Base-by-base conservation (phyloP, 64 coral and sea anemone genomes). In the Porites lutea region DNA sequence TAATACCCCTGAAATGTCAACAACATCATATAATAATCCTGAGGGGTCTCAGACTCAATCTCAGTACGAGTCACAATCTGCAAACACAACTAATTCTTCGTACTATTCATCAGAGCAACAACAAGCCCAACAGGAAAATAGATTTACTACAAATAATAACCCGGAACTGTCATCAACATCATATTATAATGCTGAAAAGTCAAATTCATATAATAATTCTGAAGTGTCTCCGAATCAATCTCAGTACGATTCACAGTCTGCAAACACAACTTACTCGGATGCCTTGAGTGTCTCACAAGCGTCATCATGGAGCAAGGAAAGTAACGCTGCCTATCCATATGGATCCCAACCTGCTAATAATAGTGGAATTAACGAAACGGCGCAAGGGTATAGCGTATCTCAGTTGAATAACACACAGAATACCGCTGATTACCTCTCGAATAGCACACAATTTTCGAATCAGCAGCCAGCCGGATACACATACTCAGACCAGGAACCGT, bases 391-490 rank as follows among this genome's bases (percentile, higher is more conserved):
- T 46, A 65, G 45, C 19, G 13, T 66, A 65, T 83, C 59, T 48
- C 37, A 64, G 5, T 15, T 2, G 19, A 68, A 84, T 52, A 68
- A 8, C 16, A 84, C 81, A 8, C 47, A 22, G 22, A 84, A 69
- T 20, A 50, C 48, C 8, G 48, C 81, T 0, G n/a, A 20, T 52
- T 68, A 21, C 13, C 45, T 84, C 0, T 21, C 61, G 53, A 84
- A 67, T 48, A 65, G 47, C 47, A 84, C 81, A 50, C 46, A 67
- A 19, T 13, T 68, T 68, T 52, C 63, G 8, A 48, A 57, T 18
- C 79, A 92, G 19, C 89, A 92, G 79, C 50, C 89, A 92, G 89
- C 89, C 27, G 69, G 50, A 54, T 91, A 82, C 43, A 71, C 78
- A 10, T 71, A 72, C 20, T n/a, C 79, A 13, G 79, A 69, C 21